A percentile compares a stretch with the other conserved stretches of the same genome.
These are phyloP conservation scores for Microtus ochrogaster DNA, from an alignment of 2,113 vertebrate species.

Conservation along the genomic window DNA sequence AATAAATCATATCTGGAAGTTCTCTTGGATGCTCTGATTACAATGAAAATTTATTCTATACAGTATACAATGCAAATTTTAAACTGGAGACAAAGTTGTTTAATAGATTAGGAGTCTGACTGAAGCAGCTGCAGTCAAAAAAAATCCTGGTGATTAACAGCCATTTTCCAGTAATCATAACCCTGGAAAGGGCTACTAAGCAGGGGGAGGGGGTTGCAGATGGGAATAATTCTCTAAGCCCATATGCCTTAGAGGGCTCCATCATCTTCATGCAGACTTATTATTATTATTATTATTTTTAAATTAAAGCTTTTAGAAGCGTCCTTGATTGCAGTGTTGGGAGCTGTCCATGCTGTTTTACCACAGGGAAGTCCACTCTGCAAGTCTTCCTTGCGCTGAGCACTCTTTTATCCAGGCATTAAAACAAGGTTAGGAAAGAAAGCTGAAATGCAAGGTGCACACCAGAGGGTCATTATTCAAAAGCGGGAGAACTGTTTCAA, in stretches of 20 bases:
- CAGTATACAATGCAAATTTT: constrained; percentile 83
- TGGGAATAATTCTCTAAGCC: constrained; percentile 82
- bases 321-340: constrained; percentile 75
- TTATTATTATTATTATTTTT: constrained; percentile 82
- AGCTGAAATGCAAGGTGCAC: constrained; percentile 66
- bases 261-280: constrained; percentile 80
- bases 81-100: constrained; percentile 81
- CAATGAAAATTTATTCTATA: constrained; percentile 82
- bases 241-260: constrained; percentile 76
- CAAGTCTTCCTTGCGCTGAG: constrained; percentile 65
- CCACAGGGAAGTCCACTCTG: constrained; percentile 74
- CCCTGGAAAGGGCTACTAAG: constrained; percentile 83
- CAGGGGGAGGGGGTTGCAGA: constrained; percentile 81
- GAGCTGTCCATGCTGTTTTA: constrained; percentile 79
- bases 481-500: constrained; percentile 50
- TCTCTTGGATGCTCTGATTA: constrained; percentile 76
- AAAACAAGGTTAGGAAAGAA: constrained; percentile 62
- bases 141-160: constrained; percentile 84
- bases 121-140: constrained; percentile 85
- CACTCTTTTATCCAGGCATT: constrained; percentile 68
- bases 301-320: constrained; percentile 80
- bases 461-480: constrained; percentile 53
- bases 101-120: constrained; percentile 82
- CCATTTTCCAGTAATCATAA: constrained; percentile 87
- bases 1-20: constrained; percentile 79